Conservation (phyloP, 2,797 vertebrate genomes). For the Onychomys torridus region DNA sequence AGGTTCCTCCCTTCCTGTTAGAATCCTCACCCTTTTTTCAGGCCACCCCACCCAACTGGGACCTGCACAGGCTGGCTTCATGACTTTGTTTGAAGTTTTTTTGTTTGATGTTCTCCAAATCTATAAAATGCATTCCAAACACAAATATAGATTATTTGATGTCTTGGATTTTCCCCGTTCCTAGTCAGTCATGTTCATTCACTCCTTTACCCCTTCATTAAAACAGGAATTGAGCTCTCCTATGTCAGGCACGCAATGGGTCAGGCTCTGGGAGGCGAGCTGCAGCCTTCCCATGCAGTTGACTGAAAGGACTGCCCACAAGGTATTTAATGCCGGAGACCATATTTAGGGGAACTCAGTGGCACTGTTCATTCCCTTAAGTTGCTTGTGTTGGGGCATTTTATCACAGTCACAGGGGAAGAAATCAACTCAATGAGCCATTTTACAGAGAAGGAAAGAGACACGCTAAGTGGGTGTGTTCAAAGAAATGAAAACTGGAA, state of each 20-base stretch:
- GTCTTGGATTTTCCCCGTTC: constrained; percentile 60
- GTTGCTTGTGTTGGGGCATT: neutral
- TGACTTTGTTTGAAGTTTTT: constrained; percentile 76
- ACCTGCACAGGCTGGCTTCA: constrained; percentile 77
- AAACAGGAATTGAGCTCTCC: neutral
- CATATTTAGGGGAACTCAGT: neutral
- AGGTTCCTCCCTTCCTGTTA: constrained; percentile 73
- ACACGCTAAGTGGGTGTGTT: neutral
- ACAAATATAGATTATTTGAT: constrained; percentile 72
- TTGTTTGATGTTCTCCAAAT: constrained; percentile 77
- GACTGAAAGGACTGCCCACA: neutral
- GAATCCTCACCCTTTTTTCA: constrained; percentile 65
- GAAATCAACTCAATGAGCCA: neutral
- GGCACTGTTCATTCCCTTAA: neutral
- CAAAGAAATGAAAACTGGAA: neutral
- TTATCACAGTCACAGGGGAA: neutral
- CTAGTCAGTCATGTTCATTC: neutral
- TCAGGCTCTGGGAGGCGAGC: neutral
- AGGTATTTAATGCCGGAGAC: neutral
- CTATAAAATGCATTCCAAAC: constrained; percentile 73
- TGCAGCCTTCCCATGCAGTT: too few species aligned
- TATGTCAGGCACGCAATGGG: neutral
- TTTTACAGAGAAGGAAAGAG: neutral
- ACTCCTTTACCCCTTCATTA: neutral
- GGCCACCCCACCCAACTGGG: constrained; percentile 68